These are phyloP conservation scores for Epinotia bilunana DNA, from an alignment of 2,888 invertebrate genomes.

Conservation along the genomic window DNA sequence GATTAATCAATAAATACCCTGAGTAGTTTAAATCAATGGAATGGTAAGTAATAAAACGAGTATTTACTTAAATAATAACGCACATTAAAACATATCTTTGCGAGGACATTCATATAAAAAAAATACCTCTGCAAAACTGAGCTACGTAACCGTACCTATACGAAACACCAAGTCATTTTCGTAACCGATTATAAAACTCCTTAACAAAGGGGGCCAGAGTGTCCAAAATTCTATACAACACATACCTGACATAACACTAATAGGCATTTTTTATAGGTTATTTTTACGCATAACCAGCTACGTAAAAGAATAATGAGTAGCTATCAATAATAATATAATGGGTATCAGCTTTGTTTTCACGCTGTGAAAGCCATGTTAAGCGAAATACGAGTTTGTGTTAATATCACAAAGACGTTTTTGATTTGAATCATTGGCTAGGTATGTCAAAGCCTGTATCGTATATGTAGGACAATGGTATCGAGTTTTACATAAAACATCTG, in stretches of 20 bases:
- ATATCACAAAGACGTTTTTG: too few species aligned
- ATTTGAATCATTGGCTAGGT: background rate
- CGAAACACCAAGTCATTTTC: background rate
- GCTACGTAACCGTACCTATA: background rate
- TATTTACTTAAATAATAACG: conserved; percentile 4
- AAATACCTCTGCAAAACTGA: background rate
- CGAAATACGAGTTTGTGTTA: too few species aligned
- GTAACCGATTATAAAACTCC: background rate
- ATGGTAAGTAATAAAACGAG: background rate
- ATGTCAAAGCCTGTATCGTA: background rate
- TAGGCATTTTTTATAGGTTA: too few species aligned
- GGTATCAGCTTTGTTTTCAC: too few species aligned
- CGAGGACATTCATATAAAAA: conserved; percentile 3
- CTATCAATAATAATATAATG: too few species aligned
- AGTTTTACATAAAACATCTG: too few species aligned
- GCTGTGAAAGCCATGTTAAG: too few species aligned
- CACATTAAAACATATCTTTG: background rate
- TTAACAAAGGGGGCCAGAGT: background rate
- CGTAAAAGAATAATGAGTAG: too few species aligned
- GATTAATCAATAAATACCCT: conserved; percentile 9
- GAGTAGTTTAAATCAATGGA: background rate
- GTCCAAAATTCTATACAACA: background rate
- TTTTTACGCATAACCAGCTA: too few species aligned
- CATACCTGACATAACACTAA: background rate
- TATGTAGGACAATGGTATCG: background rate